Evolutionary conservation across 2,888 invertebrate species (phyloP).

Genomic region (Macrostomum cliftonense): DNA sequence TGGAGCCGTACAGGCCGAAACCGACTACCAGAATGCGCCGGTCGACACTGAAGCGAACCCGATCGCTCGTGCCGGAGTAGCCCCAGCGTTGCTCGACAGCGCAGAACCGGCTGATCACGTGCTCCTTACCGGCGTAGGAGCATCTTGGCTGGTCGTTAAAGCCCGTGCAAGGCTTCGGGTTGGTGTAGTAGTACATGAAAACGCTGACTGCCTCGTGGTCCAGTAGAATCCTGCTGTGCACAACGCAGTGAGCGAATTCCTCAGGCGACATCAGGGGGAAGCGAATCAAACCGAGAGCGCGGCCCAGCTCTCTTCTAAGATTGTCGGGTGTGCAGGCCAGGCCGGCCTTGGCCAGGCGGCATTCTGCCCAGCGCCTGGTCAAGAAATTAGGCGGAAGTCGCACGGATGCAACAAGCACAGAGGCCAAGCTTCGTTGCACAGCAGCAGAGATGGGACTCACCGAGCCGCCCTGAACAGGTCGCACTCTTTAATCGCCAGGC

Average conservation of each 20-base stretch:
- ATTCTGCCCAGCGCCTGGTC: slow-evolving; percentile 22
- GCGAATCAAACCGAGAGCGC: slow-evolving; percentile 53
- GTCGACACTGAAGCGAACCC: slow-evolving; percentile 60
- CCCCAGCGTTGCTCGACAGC: slow-evolving; percentile 64
- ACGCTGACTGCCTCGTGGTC: slow-evolving; percentile 54
- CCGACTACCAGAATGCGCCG: slow-evolving; percentile 61
- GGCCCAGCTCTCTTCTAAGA: slow-evolving; percentile 50
- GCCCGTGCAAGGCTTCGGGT: slow-evolving; percentile 54
- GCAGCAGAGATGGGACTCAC: too few species aligned
- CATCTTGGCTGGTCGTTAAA: slow-evolving; percentile 53
- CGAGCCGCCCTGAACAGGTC: slow-evolving; percentile 56
- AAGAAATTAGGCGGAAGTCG: too few species aligned
- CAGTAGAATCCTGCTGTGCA: slow-evolving; percentile 50
- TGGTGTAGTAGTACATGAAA: slow-evolving; percentile 44
- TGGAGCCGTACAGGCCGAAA: slow-evolving; percentile 63
- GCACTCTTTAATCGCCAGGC: slow-evolving; percentile 56
- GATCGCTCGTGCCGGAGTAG: slow-evolving; percentile 60
- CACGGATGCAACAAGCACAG: too few species aligned
- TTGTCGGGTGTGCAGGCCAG: slow-evolving; percentile 31
- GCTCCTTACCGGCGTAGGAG: slow-evolving; percentile 58
- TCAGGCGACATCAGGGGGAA: slow-evolving; percentile 68
- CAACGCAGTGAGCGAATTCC: slow-evolving; percentile 50
- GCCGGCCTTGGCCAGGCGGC: background rate
- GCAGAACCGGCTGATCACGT: slow-evolving; percentile 53
- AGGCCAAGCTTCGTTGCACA: too few species aligned